Base-by-base conservation (phyloP, 2,113 vertebrate genomes). In the Prolemur simus region DNA sequence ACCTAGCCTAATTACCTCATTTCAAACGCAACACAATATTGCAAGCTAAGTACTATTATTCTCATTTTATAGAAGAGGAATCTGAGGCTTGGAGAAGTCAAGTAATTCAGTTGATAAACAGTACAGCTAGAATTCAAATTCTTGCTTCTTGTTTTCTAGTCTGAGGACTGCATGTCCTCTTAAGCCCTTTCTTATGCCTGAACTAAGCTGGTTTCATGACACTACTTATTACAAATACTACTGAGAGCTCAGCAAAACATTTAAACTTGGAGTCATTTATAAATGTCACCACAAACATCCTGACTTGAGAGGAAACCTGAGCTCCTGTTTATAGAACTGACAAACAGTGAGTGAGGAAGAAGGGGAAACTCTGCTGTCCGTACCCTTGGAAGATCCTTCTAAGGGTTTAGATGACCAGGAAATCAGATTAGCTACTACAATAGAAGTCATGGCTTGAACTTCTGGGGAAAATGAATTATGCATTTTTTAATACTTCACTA, bases 351-450 rank as follows among this genome's bases (percentile, higher is more conserved):
- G 23, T 73, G n/a, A 96, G 23, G 54, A 74, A 56, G 73, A 95
- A 37, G 58, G 49, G 20, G 25, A 88, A 84, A 60, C 4, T 83
- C 9, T 47, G 76, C 83, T 23, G 54, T 49, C n/a, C 52, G 1
- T 94, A 82, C 34, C 54, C 71, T 94, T 94, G 82, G 37, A 94
- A 66, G 64, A 94, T 39, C 76, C 69, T 97, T 94, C 96, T 78
- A 97, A 88, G 77, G 66, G 93, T 96, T 97, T 73, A 88, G 49
- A 77, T 73, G 89, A 90, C 56, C 63, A 91, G 64, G 32, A 96
- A 97, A 97, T 97, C 77, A 95, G 85, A 96, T 91, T 95, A 93
- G 39, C 39, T 93, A 81, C 81, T 76, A 92, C 13, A 92, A 29
- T 37, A 69, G 45, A 97, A 97, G 88, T 45, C 39, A 87, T 58